A percentile compares a stretch with the other conserved stretches of the same genome.
These are phyloP conservation scores for Drosophila kurseongensis DNA, from an alignment of 1,140 invertebrate species.

Conservation along the genomic window DNA sequence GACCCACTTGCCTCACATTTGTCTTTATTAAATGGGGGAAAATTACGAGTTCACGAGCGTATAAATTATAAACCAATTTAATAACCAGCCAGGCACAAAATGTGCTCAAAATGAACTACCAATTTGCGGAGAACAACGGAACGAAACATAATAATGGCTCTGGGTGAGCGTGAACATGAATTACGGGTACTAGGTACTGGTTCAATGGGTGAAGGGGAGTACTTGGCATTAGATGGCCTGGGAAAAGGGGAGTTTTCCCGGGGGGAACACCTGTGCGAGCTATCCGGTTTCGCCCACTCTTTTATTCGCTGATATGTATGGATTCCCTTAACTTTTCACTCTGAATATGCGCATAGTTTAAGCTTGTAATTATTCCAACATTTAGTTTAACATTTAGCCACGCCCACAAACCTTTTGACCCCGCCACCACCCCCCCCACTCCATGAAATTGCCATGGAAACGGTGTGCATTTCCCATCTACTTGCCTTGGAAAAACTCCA, in stretches of 20 bases:
- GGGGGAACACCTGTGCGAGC: slow-evolving; percentile 36
- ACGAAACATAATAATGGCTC: slow-evolving; percentile 66
- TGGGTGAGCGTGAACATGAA: slow-evolving; percentile 66
- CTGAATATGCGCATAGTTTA: slow-evolving; percentile 79
- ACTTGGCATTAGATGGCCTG: slow-evolving; percentile 54
- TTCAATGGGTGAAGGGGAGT: slow-evolving; percentile 1
- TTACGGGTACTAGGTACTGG: slow-evolving; percentile 34
- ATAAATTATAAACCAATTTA: slow-evolving; percentile 83
- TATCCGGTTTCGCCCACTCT: slow-evolving; percentile 5
- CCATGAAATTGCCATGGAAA: slow-evolving; percentile 14
- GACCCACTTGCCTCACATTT: slow-evolving; percentile 72
- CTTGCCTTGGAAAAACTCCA: slow-evolving; percentile 5
- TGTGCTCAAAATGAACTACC: slow-evolving; percentile 74
- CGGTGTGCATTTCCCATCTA: slow-evolving; percentile 3
- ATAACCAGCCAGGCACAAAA: slow-evolving; percentile 68
- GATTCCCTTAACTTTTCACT: slow-evolving; percentile 20
- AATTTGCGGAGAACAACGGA: slow-evolving; percentile 60
- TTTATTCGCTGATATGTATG: slow-evolving; percentile 7
- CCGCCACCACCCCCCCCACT: no score
- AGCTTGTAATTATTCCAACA: slow-evolving; percentile 77
- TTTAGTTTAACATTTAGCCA: slow-evolving; percentile 74
- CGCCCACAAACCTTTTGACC: neutral
- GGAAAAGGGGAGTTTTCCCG: slow-evolving; percentile 26
- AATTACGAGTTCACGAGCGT: slow-evolving; percentile 59
- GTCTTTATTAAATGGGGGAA: slow-evolving; percentile 70